Base-by-base conservation (phyloP, 2,113 vertebrate species). In the Tetrax tetrax region DNA sequence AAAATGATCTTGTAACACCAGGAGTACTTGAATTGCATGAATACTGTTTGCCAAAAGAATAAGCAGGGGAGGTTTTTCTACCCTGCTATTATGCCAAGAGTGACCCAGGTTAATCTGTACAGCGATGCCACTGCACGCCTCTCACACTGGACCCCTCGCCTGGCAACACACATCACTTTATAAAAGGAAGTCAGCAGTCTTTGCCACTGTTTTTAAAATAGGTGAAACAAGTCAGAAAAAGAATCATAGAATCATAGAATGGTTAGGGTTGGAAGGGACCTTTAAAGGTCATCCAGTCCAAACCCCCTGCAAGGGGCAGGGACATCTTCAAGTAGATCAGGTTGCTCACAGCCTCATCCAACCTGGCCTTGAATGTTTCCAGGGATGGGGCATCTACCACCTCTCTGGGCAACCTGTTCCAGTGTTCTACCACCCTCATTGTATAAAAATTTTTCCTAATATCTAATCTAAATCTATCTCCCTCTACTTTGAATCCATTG, bases 81-180 rank as follows among this genome's bases (percentile, higher is more conserved):
- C 51, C 38, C 27, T 85, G 51, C 45, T 76, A 27, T 59, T 54
- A 45, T 65, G 25, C 50, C 6, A 3, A 64, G 61, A 75, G n/a
- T 47, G 21, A 70, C 27, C 8, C 31, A 38, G 33, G 21, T 75
- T 80, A 74, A 69, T 31, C 33, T 37, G 25, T 43, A 53, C 24
- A 45, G 35, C 0, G 3, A 57, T n/a, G 61, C 53, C 17, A 23
- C 60, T 33, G 35, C 31, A 20, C 1, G 0, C n/a, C 43, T 18
- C 28, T 54, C 1, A 1, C 35, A 35, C 27, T 1, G 1, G 60
- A 41, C 11, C 11, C 19, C 19, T 70, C 29, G 50, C 25, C 13
- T 28, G 53, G 50, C 35, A 82, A 66, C 16, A 9, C 2, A 2
- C 16, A 25, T 51, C 4, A 2, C 29, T 47, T 77, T n/a, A 78